phyloP scores from a whole-genome alignment of 2,888 invertebrate genomes.

The Listrodromus nycthemerus region DNA sequence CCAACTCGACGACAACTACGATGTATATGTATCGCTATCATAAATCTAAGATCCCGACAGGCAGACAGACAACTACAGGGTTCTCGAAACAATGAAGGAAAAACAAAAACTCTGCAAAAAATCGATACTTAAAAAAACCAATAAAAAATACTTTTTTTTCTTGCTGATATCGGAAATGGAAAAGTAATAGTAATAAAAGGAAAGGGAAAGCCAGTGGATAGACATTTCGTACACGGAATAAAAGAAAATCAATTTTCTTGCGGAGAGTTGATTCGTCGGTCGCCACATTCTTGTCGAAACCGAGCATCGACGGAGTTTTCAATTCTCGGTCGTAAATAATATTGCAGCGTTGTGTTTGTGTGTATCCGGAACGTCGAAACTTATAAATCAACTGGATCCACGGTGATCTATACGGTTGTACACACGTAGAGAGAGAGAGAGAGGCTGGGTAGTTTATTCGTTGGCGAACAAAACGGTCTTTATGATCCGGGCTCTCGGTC shows the following conservation, averaged over 20 bases:
- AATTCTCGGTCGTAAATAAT: slow-evolving; percentile 67
- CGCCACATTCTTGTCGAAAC: slow-evolving; percentile 53
- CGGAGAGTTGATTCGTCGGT: background rate
- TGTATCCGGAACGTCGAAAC: slow-evolving; percentile 62
- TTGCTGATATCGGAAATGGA: background rate
- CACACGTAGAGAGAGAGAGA: slow-evolving; percentile 63
- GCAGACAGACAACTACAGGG: slow-evolving; percentile 57
- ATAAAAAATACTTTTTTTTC: background rate
- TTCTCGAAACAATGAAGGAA: slow-evolving; percentile 47
- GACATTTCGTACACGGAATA: background rate
- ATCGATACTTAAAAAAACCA: slow-evolving; percentile 4
- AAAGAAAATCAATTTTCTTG: background rate
- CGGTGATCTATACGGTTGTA: slow-evolving; percentile 61
- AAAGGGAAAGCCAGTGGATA: background rate
- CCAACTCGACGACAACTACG: slow-evolving; percentile 41
- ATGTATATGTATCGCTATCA: slow-evolving; percentile 54
- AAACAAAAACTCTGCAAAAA: slow-evolving; percentile 13
- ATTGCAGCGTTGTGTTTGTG: slow-evolving; percentile 44
- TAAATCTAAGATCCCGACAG: slow-evolving; percentile 61
- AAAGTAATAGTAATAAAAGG: background rate
- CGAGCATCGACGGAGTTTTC: slow-evolving; percentile 61
- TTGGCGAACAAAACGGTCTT: slow-evolving; percentile 74
- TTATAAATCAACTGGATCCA: slow-evolving; percentile 68
- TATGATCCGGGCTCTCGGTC: slow-evolving; percentile 65
- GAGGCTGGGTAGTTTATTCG: slow-evolving; percentile 67